phyloP scores from a whole-genome alignment of 1,140 invertebrate genomes.

The Pseudomyrmex concolor region DNA sequence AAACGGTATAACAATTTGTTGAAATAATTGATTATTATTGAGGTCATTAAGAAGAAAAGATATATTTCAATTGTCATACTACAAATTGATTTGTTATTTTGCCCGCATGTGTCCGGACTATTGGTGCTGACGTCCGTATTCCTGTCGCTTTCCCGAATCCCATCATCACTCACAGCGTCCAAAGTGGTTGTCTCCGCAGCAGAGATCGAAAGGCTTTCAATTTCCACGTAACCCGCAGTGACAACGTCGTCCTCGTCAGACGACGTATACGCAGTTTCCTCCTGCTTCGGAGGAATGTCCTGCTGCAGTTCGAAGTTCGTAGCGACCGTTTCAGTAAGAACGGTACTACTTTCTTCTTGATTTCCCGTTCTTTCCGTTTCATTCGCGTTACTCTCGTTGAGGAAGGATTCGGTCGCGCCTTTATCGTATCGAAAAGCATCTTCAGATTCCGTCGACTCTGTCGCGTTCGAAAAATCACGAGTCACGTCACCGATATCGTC shows the following conservation, averaged over 20 bases:
- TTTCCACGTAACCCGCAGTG: background rate
- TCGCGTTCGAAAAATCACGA: background rate
- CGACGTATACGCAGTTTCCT: background rate
- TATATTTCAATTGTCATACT: background rate
- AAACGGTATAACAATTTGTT: constrained; percentile 13
- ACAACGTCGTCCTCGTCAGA: constrained; percentile 1
- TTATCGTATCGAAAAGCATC: constrained; percentile 19
- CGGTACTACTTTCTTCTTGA: background rate
- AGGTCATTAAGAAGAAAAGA: background rate
- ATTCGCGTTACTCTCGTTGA: background rate
- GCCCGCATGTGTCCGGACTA: background rate
- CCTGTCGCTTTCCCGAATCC: background rate
- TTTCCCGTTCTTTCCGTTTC: background rate
- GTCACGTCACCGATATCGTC: background rate
- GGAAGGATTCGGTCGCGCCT: background rate
- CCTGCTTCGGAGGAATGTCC: background rate
- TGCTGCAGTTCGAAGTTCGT: background rate
- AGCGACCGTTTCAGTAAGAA: background rate
- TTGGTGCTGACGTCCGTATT: background rate
- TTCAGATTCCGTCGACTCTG: background rate
- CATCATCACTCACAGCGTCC: background rate
- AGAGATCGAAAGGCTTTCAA: background rate
- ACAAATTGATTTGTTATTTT: background rate
- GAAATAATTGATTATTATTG: background rate
- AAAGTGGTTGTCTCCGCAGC: background rate